Conservation (phyloP, 2,797 vertebrate genomes). For the Peromyscus eremicus region DNA sequence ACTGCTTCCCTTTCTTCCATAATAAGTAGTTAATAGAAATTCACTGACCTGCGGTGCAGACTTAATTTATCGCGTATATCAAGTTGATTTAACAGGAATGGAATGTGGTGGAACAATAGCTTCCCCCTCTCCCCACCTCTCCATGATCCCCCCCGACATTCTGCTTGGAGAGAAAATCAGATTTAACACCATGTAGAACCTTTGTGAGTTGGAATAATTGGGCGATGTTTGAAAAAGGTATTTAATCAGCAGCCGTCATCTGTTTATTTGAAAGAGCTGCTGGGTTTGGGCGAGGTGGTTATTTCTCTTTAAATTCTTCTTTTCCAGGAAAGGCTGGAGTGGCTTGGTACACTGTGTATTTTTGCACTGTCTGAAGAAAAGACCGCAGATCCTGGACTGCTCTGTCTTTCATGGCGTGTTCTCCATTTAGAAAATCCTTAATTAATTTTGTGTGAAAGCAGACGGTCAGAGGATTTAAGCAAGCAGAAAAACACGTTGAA, state of each 20-base stretch:
- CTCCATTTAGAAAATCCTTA: constrained; percentile 81
- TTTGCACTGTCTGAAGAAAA: constrained; percentile 62
- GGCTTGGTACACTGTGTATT: constrained; percentile 47
- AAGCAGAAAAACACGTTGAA: constrained; percentile 78
- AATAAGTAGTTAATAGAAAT: constrained; percentile 89
- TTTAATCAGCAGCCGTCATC: constrained; percentile 76
- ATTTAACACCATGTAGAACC: constrained; percentile 79
- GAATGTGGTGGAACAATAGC: constrained; percentile 86
- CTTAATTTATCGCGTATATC: constrained; percentile 88
- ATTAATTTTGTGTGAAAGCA: constrained; percentile 84
- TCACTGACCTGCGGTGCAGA: constrained; percentile 88
- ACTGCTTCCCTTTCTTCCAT: constrained; percentile 86
- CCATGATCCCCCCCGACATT: constrained; percentile 78
- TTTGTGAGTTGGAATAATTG: constrained; percentile 82
- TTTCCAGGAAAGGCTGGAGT: constrained; percentile 54
- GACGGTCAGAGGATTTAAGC: constrained; percentile 78
- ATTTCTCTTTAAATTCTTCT: constrained; percentile 74
- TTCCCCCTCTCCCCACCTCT: constrained; percentile 79
- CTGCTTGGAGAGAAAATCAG: constrained; percentile 82
- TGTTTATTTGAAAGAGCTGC: constrained; percentile 76
- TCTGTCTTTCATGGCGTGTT: constrained; percentile 71
- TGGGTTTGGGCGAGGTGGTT: constrained; percentile 9
- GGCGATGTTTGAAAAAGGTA: constrained; percentile 78
- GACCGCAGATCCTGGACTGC: constrained; percentile 59
- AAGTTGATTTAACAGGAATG: constrained; percentile 88